Base-by-base conservation (phyloP, 2,888 invertebrate species). In the Mesodorylaimus sp. region DNA sequence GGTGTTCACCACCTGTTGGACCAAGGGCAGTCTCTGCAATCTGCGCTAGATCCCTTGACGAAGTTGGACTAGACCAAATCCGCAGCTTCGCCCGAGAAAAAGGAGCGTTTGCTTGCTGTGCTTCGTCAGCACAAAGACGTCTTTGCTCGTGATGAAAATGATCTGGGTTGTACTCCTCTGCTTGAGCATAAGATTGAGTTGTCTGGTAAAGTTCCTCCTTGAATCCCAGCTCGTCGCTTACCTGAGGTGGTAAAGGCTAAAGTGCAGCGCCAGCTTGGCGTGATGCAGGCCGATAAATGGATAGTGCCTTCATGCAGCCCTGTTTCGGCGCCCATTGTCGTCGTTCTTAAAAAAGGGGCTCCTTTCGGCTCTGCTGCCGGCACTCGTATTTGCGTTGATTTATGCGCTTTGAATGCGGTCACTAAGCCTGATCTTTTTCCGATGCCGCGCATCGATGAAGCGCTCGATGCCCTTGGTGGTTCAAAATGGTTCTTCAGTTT, bases 271-370 rank as follows among this genome's bases (percentile, higher is more conserved):
- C 41, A 39, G 19, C 13, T 39, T 19, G 41, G 21, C 41, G 41
- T 19, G 21, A 39, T 39, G 41, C 19, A 39, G 19, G 21, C 13
- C 5, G 5, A n/a, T 5, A 37, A 25, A 10, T 44, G 54, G 21
- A 51, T 51, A 26, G 52, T 54, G 28, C 60, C 54, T 2, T 61
- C 60, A 2, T 50, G 48, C 2, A 59, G 59, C 28, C 63, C 65
- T 1, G 67, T 61, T 60, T 55, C 60, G 7, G 55, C 61, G 1
- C 65, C 64, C 1, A 55, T 64, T 3, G 60, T 65, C 7, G 45
- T 67, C 2, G 63, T 64, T 1, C 55, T 54, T 23, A 67, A 65
- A 54, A 62, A 61, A 48, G 53, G 58, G 46, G 58, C 52, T 25
- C 42, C 44, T n/a, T 53, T n/a, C n/a, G n/a, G n/a, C n/a, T n/a